Base-by-base conservation (phyloP, 2,888 invertebrate species). In the Ligdia adustata region DNA sequence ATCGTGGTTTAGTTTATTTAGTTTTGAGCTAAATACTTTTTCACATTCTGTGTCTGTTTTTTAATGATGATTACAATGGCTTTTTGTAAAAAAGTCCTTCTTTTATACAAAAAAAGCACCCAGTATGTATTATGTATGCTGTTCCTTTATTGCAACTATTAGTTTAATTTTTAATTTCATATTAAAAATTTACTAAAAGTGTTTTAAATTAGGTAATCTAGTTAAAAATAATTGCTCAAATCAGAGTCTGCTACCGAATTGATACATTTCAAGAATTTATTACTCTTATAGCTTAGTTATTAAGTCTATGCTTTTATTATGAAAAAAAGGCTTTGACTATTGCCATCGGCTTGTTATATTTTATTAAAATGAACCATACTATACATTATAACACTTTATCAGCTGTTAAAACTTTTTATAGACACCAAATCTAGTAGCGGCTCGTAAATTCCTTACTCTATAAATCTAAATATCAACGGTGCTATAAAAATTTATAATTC, bases 391-490 rank as follows among this genome's bases (percentile, higher is more conserved):
- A 35, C 47, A 41, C 46, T 54, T 54, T 56, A 53, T 54, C 51
- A 43, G 49, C 18, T 42, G 39, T 40, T 52, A 45, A 37, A 35
- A 42, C 24, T 42, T 54, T 54, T 56, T 55, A 57, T 59, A 51
- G 56, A 41, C 44, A 55, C 52, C 52, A 34, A 59, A 59, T 52
- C 47, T 49, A 56, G 59, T 59, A 54, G 52, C 45, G 6, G 26
- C 38, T 39, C 32, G 27, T 59, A 59, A 59, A 59, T 56, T 50
- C 48, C 48, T n/a, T 51, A 52, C 54, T 59, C 49, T 39, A 56
- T 59, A 54, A 52, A 49, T 43, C 33, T 42, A 48, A 47, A 52
- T 40, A 52, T 50, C 53, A 46, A 50, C 48, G 37, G 26, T 48
- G 22, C 31, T n/a, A 59, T 59, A 56, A 55, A 55, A 27, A 11